Conservation (phyloP, 2,888 invertebrate genomes). For the Rhamnusium bicolor region DNA sequence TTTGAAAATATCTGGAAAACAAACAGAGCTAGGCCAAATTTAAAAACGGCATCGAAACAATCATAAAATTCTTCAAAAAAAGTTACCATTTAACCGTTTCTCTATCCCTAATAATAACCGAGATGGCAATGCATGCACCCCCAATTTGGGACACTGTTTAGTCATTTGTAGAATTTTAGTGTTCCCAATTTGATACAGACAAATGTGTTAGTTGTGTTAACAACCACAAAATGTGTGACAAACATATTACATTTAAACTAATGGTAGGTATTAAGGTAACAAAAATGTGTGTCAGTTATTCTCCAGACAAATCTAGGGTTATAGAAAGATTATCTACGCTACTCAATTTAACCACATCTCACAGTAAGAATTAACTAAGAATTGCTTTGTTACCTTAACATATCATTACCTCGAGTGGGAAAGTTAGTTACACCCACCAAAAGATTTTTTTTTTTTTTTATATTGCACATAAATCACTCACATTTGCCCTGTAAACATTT, state of each 20-base stretch:
- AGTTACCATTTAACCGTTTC: no score
- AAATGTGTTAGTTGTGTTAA: slow-evolving; percentile 7
- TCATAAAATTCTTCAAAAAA: no score
- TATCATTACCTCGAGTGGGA: background rate
- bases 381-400: background rate
- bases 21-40: no score
- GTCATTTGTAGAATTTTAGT: background rate
- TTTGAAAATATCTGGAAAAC: no score
- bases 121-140: no score
- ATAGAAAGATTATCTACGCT: no score
- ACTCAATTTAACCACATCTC: no score
- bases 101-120: no score
- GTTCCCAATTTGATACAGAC: background rate
- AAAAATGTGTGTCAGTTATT: background rate
- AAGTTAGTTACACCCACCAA: background rate
- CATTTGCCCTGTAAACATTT: background rate
- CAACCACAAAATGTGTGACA: background rate
- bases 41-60: no score
- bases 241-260: background rate
- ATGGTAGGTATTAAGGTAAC: background rate
- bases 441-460: background rate
- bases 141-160: no score
- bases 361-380: no score
- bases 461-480: background rate
- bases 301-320: no score